phyloP scores from a whole-genome alignment of 2,888 invertebrate genomes.

The Luperina testacea region DNA sequence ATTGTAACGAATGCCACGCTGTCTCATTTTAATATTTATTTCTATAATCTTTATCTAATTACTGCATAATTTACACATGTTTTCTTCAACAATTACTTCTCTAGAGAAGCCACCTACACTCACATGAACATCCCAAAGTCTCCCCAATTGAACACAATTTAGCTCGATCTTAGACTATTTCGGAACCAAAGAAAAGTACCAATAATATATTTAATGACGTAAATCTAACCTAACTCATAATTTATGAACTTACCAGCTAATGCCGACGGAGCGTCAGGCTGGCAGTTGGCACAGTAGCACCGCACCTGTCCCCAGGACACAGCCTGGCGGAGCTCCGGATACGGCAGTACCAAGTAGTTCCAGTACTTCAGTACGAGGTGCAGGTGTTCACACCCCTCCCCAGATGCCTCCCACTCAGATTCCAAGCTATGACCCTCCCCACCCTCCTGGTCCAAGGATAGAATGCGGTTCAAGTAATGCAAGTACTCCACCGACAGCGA shows the following conservation, averaged over 20 bases:
- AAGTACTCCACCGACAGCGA: conserved; percentile 78
- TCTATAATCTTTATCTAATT: not conserved
- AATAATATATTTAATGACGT: not conserved
- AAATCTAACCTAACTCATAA: not conserved
- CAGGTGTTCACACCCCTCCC: conserved; percentile 82
- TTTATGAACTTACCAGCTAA: conserved; percentile 74
- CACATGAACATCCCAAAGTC: not conserved
- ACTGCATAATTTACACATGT: not conserved
- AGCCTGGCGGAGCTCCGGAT: conserved; percentile 80
- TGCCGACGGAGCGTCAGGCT: conserved; percentile 75
- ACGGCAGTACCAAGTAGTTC: conserved; percentile 80
- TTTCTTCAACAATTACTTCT: not conserved
- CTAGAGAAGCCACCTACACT: not conserved
- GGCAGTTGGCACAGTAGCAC: conserved; percentile 81
- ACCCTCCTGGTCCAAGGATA: conserved; percentile 77
- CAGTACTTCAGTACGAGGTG: conserved; percentile 84
- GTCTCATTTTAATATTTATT: not conserved
- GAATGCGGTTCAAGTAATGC: conserved; percentile 79
- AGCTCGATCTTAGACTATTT: not conserved
- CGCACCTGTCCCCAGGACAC: conserved; percentile 83
- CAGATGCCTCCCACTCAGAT: conserved; percentile 80
- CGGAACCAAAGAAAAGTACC: not conserved
- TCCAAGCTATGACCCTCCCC: conserved; percentile 76
- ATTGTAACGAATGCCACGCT: not conserved
- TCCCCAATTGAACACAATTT: not conserved